Evolutionary conservation across 2,888 invertebrate genomes (phyloP).

Genomic region (Monoplex corrugatus): DNA sequence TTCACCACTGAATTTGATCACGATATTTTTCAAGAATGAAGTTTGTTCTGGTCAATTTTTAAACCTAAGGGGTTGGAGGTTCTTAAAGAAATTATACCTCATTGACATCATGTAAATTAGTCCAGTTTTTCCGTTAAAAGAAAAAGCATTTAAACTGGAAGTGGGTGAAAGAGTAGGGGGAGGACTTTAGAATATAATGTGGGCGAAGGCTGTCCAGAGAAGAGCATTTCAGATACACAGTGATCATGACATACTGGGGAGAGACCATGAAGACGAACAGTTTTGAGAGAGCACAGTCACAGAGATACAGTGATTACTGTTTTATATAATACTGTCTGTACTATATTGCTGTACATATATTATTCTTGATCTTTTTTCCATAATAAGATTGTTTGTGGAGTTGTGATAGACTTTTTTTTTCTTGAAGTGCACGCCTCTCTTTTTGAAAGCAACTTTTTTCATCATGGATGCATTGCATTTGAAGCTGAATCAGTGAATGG

Average conservation of each 20-base stretch:
- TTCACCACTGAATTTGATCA: no score
- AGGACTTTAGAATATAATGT: neutral
- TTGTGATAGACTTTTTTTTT: neutral
- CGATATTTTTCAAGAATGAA: no score
- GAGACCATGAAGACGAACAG: neutral
- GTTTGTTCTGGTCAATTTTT: no score
- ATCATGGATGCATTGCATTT: neutral
- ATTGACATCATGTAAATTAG: no score
- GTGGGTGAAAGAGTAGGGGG: no score
- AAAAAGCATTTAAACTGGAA: no score
- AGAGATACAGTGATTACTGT: neutral
- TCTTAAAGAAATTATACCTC: no score
- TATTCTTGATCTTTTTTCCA: neutral
- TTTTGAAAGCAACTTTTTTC: neutral
- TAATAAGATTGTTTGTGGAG: slow-evolving; percentile 13
- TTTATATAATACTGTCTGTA: neutral
- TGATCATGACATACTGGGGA: neutral
- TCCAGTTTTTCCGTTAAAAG: no score
- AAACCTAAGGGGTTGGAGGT: no score
- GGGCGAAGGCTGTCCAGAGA: neutral
- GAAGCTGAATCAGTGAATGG: neutral
- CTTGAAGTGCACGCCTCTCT: neutral
- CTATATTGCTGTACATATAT: neutral
- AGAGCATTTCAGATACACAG: neutral
- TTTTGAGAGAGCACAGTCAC: neutral